Evolutionary conservation across 2,888 invertebrate genomes (phyloP).

Genomic region (Margaritifera margaritifera): DNA sequence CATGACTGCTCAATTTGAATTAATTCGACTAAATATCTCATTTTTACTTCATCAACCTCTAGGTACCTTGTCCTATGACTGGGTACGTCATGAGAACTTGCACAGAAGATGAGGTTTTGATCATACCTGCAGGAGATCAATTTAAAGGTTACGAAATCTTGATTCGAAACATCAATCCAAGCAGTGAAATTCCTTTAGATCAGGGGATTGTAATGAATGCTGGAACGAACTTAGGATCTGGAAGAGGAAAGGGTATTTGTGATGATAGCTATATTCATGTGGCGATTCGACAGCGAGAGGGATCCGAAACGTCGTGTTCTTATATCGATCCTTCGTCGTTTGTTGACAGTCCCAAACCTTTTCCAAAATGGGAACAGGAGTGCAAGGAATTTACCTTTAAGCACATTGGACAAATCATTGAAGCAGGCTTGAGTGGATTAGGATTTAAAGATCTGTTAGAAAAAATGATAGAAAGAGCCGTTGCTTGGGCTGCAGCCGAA

Average conservation of each 20-base stretch:
- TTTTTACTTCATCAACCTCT: too few relatives aligned
- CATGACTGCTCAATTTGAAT: too few relatives aligned
- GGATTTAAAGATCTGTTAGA: slow-evolving; percentile 12
- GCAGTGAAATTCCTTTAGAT: slow-evolving; percentile 7
- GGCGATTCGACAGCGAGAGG: slow-evolving; percentile 31
- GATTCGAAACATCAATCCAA: slow-evolving; percentile 39
- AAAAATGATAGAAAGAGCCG: slow-evolving; percentile 7
- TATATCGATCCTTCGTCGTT: slow-evolving; percentile 52
- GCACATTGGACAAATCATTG: slow-evolving; percentile 31
- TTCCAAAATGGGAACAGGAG: slow-evolving; percentile 45
- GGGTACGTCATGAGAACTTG: slow-evolving; percentile 15
- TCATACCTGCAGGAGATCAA: slow-evolving; percentile 35
- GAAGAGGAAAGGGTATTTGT: slow-evolving; percentile 17
- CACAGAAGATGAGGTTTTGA: slow-evolving; percentile 23
- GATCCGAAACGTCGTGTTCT: slow-evolving; percentile 19
- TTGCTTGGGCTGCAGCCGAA: slow-evolving; percentile 3
- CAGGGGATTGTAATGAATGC: slow-evolving; percentile 8
- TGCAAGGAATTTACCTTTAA: slow-evolving; percentile 46
- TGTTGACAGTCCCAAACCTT: slow-evolving; percentile 40
- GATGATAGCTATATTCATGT: slow-evolving; percentile 41
- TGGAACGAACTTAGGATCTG: slow-evolving; percentile 17
- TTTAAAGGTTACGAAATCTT: slow-evolving; percentile 41
- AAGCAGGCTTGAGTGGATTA: slow-evolving; percentile 11
- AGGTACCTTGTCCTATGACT: slow-evolving; percentile 26
- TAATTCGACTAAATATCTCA: too few relatives aligned